Base-by-base conservation (phyloP, 2,888 invertebrate genomes). In the Hirudinaria manillensis region DNA sequence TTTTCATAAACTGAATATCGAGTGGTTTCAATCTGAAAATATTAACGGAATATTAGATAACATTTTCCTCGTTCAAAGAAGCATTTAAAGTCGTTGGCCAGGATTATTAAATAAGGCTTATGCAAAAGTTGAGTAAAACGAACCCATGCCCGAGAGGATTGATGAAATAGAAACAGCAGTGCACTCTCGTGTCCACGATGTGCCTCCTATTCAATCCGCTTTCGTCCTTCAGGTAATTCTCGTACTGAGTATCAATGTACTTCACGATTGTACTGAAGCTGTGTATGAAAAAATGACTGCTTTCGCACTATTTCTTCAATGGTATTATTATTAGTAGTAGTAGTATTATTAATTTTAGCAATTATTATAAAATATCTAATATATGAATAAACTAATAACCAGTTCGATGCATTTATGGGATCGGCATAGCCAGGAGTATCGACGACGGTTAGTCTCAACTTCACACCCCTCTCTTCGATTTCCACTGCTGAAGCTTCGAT, bases 201-300 rank as follows among this genome's bases (percentile, higher is more conserved):
- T 97, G 95, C 79, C 95, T 90, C 70, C 97, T 89, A 87, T 98
- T 97, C 67, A 97, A 88, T 0, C 97, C 97, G 83, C 94, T 94
- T 87, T 97, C 97, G 78, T 87, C 88, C 75, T 84, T 83, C 36
- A 87, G 89, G 81, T 89, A 90, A 79, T 89, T 88, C 79, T 86
- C 85, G 87, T 95, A 98, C 85, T 97, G 97, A 83, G 96, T 94
- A 84, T 98, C 96, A 80, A 98, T 95, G 86, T 97, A 98, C 84
- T 93, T 91, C 79, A 97, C 92, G 80, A 98, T 95, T 76, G 94
- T 91, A 86, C 91, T 90, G 86, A 96, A 96, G 84, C 94, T 93
- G 88, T 45, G 45, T 29, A 34, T 21, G 34, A 56, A 29, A 45
- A 61, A 61, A 56, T 24, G 3, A 56, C 13, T 36, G 10, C 36